Base-by-base conservation (phyloP, 2,888 invertebrate genomes). In the Apotomis turbidana region DNA sequence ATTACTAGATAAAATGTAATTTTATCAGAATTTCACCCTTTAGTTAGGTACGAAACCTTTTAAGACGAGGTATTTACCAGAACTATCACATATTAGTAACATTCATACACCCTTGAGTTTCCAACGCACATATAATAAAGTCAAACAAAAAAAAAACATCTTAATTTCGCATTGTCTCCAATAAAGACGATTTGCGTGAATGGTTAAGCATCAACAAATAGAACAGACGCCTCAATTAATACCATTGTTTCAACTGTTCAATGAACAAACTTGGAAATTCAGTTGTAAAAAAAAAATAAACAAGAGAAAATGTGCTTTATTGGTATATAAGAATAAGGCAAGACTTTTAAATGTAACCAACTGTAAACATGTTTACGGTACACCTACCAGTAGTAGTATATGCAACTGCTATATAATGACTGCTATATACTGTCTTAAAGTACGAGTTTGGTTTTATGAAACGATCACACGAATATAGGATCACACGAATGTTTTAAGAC, bases 221-320 rank as follows among this genome's bases (percentile, higher is more conserved):
- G 74, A 87, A 82, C 5, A 85, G 84, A 84, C 81, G 76, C 74
- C 77, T 81, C 77, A 90, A 89, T 90, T 86, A 86, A 82, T 77
- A 67, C 76, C 80, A 82, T 89, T 88, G 88, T 89, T 82, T 75
- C 38, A 79, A 81, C 76, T 74, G 74, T 78, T 74, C 66, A 64
- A 69, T 54, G 44, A 44, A 74, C 80, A 75, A 81, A 67, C 1
- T 67, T 71, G 76, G 73, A n/a, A 10, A 38, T 64, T 27, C 73
- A 13, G 9, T 15, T 55, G 1, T 27, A 27, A 27, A 2, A 27
- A n/a, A 13, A 44, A 8, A 15, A 49, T 41, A 66, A 68, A 69
- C 68, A 0, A 5, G 41, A 58, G 15, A 82, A 75, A 70, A 51
- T 70, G 10, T 69, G 76, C 76, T 73, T 76, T 81, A 77, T 27